Evolutionary conservation across 2,888 invertebrate species (phyloP).

Genomic region (Choreutis nemorana): DNA sequence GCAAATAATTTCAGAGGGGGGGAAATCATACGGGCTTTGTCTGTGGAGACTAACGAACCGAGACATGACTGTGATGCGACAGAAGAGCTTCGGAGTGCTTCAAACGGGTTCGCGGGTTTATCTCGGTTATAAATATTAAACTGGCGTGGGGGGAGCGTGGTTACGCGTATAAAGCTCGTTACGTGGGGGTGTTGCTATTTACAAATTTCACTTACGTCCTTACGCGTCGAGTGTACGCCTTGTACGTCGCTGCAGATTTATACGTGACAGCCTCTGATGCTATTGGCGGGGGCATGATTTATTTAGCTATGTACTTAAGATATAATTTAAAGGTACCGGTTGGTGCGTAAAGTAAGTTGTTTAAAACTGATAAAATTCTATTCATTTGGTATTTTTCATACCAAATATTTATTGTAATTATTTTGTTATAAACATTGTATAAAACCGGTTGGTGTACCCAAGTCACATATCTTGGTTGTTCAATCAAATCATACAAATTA

Average conservation of each 20-base stretch:
- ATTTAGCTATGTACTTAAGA: too few species aligned
- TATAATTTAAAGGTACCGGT: too few species aligned
- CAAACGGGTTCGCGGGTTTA: conserved; percentile 46
- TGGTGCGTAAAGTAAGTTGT: too few species aligned
- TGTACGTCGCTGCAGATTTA: not conserved
- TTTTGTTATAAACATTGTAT: too few species aligned
- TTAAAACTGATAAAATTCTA: too few species aligned
- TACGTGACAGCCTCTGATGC: too few species aligned
- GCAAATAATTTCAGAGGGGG: conserved; percentile 58
- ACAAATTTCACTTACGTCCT: not conserved
- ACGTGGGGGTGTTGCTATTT: conserved; percentile 26
- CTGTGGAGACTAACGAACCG: conserved; percentile 59
- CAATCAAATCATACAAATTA: too few species aligned
- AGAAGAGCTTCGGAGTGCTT: conserved; percentile 49
- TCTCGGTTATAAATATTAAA: conserved; percentile 58
- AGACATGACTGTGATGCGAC: conserved; percentile 54
- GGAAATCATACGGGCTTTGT: conserved; percentile 62
- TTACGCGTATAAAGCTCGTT: conserved; percentile 44
- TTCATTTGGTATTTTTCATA: too few species aligned
- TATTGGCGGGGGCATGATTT: too few species aligned
- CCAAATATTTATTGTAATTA: too few species aligned
- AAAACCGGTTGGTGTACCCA: too few species aligned
- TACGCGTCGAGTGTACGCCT: not conserved
- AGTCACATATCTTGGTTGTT: too few species aligned
- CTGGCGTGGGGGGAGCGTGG: conserved; percentile 27